Evolutionary conservation across 37 sponge, comb jelly and placozoan species (phyloP).

Genomic region (Cladorhizidae sp.): DNA sequence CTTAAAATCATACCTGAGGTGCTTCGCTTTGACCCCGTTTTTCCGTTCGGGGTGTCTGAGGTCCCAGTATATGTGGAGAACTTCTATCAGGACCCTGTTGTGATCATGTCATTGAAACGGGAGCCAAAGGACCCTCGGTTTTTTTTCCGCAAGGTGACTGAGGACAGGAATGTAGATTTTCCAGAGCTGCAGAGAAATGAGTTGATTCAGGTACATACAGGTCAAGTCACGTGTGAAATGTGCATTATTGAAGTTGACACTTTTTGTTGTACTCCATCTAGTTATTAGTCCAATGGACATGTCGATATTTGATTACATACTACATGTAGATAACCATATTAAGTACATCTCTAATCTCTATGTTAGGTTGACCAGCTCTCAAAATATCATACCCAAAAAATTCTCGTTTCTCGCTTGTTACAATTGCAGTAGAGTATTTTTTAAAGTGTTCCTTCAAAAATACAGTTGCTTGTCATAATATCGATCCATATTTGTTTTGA

Average conservation of each 20-base stretch:
- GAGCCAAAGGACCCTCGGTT: constrained; percentile 30
- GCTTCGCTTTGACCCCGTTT: constrained; percentile 31
- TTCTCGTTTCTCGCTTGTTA: too few relatives aligned
- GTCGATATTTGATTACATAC: too few relatives aligned
- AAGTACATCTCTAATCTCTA: too few relatives aligned
- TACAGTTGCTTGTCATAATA: too few relatives aligned
- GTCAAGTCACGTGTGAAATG: background rate
- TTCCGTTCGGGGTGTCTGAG: constrained; percentile 30
- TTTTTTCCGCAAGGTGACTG: background rate
- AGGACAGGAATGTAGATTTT: background rate
- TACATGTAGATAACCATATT: too few relatives aligned
- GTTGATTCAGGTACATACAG: constrained; percentile 12
- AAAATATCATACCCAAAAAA: too few relatives aligned
- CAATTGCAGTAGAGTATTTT: too few relatives aligned
- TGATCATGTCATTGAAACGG: constrained; percentile 6
- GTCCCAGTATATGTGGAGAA: constrained; percentile 24
- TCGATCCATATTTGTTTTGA: background rate
- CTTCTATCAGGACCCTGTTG: constrained; percentile 21
- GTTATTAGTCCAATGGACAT: too few relatives aligned
- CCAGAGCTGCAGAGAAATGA: constrained; percentile 26
- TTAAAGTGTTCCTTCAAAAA: too few relatives aligned
- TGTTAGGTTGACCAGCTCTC: too few relatives aligned
- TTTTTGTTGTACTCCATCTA: too few relatives aligned
- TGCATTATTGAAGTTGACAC: background rate
- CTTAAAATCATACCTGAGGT: constrained; percentile 39